Conservation (phyloP, 1,140 invertebrate species). For the Anagrus nilaparvatae region DNA sequence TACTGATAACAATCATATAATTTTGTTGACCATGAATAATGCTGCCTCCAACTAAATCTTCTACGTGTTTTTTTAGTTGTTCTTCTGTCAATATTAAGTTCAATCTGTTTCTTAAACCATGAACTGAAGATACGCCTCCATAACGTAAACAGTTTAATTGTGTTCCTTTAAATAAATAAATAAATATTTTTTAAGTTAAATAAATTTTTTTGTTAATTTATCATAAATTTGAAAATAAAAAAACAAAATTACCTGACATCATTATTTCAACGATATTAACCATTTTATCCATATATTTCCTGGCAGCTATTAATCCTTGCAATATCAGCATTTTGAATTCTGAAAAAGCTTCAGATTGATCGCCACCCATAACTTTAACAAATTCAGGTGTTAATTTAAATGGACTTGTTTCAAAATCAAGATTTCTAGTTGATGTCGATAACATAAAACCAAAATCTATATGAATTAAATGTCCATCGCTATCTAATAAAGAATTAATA, state of each 20-base stretch:
- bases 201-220: conserved; percentile 1
- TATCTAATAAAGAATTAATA: conserved; percentile 96
- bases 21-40: conserved; percentile 94
- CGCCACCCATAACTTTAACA: conserved; percentile 98
- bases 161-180: conserved; percentile 56
- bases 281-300: conserved; percentile 95
- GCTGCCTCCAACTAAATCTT: conserved; percentile 87
- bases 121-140: conserved; percentile 70
- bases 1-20: conserved; percentile 99
- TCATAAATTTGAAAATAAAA: conserved; percentile 6
- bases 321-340: conserved; percentile 97
- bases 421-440: conserved; percentile 95
- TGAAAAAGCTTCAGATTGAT: conserved; percentile 92
- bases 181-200: conserved; percentile 2
- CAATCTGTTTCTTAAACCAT: conserved; percentile 84
- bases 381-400: conserved; percentile 96
- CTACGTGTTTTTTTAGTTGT: conserved; percentile 84
- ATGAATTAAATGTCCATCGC: conserved; percentile 95
- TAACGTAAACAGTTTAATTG: conserved; percentile 94
- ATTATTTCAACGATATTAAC: conserved; percentile 95
- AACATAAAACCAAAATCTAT: conserved; percentile 99
- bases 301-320: conserved; percentile 87
- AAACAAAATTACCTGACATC: conserved; percentile 69
- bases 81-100: conserved; percentile 91
- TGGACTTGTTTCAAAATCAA: conserved; percentile 92